These are phyloP conservation scores for Heterodera schachtii DNA, from an alignment of 1,140 invertebrate genomes.

Conservation along the genomic window DNA sequence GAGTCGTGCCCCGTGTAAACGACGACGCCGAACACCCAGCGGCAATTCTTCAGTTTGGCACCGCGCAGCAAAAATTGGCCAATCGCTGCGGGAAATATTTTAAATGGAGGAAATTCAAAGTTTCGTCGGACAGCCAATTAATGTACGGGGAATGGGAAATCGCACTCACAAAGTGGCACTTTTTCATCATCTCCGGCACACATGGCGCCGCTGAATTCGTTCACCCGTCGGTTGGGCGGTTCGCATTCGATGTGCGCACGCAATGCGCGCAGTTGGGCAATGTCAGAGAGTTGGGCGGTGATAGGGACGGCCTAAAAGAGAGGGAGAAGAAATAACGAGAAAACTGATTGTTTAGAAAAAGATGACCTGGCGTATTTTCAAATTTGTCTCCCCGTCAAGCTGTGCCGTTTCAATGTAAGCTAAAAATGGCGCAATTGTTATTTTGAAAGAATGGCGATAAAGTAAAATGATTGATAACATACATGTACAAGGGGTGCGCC, in stretches of 20 bases:
- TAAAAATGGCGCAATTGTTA: not conserved
- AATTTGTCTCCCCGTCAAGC: constrained; percentile 97
- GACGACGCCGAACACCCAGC: constrained; percentile 80
- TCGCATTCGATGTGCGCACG: constrained; percentile 88
- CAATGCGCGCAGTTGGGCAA: constrained; percentile 72
- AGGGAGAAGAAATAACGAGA: no score
- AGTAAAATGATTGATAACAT: no score
- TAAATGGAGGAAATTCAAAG: not conserved
- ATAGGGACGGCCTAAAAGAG: not conserved
- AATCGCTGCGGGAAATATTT: constrained; percentile 70
- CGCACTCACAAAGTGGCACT: constrained; percentile 36
- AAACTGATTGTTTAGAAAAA: no score
- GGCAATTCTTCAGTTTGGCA: constrained; percentile 91
- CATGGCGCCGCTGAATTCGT: constrained; percentile 92
- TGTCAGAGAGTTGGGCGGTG: not conserved
- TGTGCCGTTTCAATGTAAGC: constrained; percentile 99
- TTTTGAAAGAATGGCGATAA: no score
- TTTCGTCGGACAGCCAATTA: no score
- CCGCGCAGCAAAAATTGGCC: constrained; percentile 91
- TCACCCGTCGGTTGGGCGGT: constrained; percentile 88
- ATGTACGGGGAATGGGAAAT: no score
- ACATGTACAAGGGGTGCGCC: no score
- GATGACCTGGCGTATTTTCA: constrained; percentile 84
- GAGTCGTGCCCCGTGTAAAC: constrained; percentile 64
- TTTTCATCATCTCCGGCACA: constrained; percentile 74